These are phyloP conservation scores for Centrocercus urophasianus DNA, from an alignment of 2,113 vertebrate genomes.

Conservation along the genomic window DNA sequence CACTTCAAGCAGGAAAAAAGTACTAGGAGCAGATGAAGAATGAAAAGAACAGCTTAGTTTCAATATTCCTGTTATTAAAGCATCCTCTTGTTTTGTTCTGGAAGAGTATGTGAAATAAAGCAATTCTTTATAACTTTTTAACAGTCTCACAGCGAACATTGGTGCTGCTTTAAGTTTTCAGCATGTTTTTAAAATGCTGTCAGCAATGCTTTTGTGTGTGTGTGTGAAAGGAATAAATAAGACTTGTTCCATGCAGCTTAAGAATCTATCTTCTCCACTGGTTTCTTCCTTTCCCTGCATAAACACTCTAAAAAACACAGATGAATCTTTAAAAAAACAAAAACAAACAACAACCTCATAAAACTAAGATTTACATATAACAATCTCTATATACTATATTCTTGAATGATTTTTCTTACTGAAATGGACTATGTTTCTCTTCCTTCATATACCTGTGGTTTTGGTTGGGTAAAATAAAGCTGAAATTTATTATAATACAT, in stretches of 20 bases:
- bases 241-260: background rate
- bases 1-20: constrained; percentile 28
- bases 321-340: background rate
- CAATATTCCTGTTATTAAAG: constrained; percentile 37
- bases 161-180: background rate
- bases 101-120: background rate
- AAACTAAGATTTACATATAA: background rate
- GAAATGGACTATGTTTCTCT: background rate
- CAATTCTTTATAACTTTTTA: background rate
- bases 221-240: background rate
- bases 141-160: background rate
- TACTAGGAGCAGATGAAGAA: constrained; percentile 12
- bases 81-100: background rate
- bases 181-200: background rate
- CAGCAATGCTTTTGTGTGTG: background rate
- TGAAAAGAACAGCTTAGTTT: constrained; percentile 3
- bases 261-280: background rate
- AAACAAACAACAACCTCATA: background rate
- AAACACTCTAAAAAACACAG: background rate
- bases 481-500: background rate
- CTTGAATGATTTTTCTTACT: background rate
- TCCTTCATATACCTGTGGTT: background rate
- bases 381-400: background rate
- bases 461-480: background rate
- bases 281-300: background rate